Evolutionary conservation across 2,888 invertebrate species (phyloP), one percentile per base, ranked within the genome.

Genomic region (Leucophenga maculata): DNA sequence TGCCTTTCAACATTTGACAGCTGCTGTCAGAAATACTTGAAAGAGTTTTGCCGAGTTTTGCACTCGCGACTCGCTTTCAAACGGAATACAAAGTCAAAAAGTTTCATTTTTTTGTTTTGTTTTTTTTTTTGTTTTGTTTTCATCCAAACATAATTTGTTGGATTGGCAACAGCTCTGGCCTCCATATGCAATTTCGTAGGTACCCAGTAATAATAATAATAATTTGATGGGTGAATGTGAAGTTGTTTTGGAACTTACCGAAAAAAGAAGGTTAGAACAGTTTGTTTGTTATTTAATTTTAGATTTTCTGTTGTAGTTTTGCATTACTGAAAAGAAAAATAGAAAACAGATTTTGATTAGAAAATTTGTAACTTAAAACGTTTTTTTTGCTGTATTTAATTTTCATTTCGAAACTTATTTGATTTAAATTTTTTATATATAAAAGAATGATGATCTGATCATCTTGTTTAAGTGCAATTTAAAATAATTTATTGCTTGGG

Each of bases 1-100:
- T 78, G 80, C 78, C 80, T 83, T 80, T 80, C 80, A 80, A 78
- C 80, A 80, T 80, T 80, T 80, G 84, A 80, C 80, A 80, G 80
- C 80, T 82, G 84, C 84, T 80, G 80, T 80, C 80, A 80, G 80
- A 78, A 75, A 55, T 83, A 80, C 80, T 82, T 83, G 73, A 80
- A 80, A 80, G 80, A 82, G 78, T 75, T 82, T 77, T 71, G 84
- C 83, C 80, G 83, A 79, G 83, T 78, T 64, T 26, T 57, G n/a
- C n/a, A n/a, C 26, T 22, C 26, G 22, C 26, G 13, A 26, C 9
- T 57, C 26, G 32, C 18, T 39, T 44, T 44, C 9, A 16, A 22
- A 16, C 26, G 18, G 18, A 22, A 14, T 64, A 22, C 62, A 64
- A 64, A 60, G 60, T 60, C 39, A 39, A 60, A 60, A 60, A 64